Percentiles rank a stretch among this genome's conserved stretches.
Conservation (phyloP, 2,888 invertebrate species). For the Nemotelus pantherinus region DNA sequence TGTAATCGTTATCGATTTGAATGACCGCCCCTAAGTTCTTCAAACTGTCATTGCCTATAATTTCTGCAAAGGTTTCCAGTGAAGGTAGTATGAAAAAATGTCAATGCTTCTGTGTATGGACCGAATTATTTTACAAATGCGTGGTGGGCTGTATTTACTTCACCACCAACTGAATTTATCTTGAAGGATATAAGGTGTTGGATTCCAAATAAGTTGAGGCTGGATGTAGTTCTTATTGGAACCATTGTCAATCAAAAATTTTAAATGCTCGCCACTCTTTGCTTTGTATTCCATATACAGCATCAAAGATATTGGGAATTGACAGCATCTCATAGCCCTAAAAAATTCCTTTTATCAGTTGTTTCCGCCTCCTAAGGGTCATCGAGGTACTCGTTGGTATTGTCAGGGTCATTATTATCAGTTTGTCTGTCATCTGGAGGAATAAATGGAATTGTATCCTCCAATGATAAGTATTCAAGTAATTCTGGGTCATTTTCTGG, state of each 20-base stretch:
- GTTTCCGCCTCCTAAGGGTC: neutral
- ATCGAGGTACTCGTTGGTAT: neutral
- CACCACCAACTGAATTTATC: neutral
- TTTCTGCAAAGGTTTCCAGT: neutral
- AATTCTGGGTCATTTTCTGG: no score
- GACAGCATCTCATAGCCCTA: neutral
- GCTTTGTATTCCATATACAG: slow-evolving; percentile 2
- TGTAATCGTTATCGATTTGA: no score
- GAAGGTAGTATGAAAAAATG: neutral
- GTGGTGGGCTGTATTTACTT: neutral
- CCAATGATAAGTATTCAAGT: no score
- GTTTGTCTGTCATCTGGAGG: neutral
- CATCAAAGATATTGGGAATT: no score
- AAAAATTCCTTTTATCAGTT: neutral
- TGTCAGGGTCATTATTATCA: neutral
- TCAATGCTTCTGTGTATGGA: neutral
- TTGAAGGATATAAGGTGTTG: no score
- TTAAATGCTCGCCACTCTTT: neutral
- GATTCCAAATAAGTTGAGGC: neutral
- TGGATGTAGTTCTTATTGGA: neutral
- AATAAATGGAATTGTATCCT: neutral
- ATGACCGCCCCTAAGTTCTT: neutral
- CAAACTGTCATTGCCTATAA: slow-evolving; percentile 4
- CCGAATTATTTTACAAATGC: neutral
- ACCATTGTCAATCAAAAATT: slow-evolving; percentile 1